phyloP scores from a whole-genome alignment of 2,113 vertebrate genomes.

The Anthoscopus minutus region DNA sequence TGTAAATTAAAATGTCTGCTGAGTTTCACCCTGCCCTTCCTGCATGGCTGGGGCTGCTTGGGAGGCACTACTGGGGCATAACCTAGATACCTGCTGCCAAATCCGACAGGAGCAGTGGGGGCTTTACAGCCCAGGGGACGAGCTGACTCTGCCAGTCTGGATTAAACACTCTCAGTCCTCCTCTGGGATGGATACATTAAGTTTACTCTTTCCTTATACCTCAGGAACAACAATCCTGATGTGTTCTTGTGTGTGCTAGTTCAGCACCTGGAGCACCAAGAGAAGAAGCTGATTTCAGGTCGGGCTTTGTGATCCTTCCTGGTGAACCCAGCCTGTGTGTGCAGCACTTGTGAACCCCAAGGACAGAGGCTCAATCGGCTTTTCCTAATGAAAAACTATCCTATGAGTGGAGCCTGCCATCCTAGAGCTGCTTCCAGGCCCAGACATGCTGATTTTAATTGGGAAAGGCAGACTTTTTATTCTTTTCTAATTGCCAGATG shows the following conservation, averaged over 20 bases:
- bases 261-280: background rate
- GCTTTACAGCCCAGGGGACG: background rate
- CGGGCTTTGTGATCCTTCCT: background rate
- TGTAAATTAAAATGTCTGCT: constrained; percentile 10
- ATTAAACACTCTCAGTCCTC: background rate
- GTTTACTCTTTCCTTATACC: background rate
- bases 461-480: background rate
- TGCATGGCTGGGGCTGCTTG: background rate
- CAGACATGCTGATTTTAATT: background rate
- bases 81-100: background rate
- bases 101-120: background rate
- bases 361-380: background rate
- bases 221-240: background rate
- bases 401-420: background rate
- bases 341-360: background rate
- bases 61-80: background rate
- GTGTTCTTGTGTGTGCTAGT: background rate
- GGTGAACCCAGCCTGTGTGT: background rate
- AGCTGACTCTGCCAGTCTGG: background rate
- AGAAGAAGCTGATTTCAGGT: background rate
- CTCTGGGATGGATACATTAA: background rate
- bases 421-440: background rate
- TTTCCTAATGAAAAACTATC: background rate
- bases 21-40: background rate
- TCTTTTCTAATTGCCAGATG: background rate